These are phyloP conservation scores for Varanus salvator DNA, from an alignment of 2,113 vertebrate genomes.

Conservation along the genomic window DNA sequence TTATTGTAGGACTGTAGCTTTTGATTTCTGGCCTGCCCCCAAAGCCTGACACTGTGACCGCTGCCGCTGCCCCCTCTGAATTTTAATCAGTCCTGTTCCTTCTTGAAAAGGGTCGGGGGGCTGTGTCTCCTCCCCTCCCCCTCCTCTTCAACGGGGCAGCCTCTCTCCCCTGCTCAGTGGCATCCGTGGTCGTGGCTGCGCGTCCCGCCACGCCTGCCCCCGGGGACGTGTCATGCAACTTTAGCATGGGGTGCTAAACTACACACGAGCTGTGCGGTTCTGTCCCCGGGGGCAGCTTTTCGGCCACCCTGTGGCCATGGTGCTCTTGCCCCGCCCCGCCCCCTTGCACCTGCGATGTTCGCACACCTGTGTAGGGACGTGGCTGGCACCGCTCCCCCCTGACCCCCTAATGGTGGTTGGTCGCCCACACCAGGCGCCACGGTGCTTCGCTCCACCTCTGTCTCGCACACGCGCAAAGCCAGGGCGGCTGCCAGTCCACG, in stretches of 20 bases:
- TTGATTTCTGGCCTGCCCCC: background rate
- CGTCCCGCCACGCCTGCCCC: background rate
- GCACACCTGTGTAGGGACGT: background rate
- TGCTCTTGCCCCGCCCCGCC: background rate
- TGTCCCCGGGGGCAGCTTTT: background rate
- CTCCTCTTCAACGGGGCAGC: background rate
- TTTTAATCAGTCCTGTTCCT: slow-evolving; percentile 13
- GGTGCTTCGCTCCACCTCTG: background rate
- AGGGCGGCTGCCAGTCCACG: background rate
- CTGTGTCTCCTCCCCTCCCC: background rate
- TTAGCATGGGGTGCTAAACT: slow-evolving; percentile 10
- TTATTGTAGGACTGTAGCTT: slow-evolving; percentile 27
- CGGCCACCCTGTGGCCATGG: background rate
- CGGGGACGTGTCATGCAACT: background rate
- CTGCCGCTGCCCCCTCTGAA: background rate
- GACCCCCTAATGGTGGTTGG: background rate
- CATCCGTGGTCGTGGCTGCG: background rate
- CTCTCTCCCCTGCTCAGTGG: background rate
- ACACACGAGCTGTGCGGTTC: background rate
- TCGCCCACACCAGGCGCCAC: background rate
- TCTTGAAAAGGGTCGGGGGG: background rate
- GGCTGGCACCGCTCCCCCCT: background rate
- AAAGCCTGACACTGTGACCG: background rate
- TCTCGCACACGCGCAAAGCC: background rate
- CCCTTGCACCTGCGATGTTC: background rate